Evolutionary conservation across 2,888 invertebrate species (phyloP).

Genomic region (Microdon myrmicae): DNA sequence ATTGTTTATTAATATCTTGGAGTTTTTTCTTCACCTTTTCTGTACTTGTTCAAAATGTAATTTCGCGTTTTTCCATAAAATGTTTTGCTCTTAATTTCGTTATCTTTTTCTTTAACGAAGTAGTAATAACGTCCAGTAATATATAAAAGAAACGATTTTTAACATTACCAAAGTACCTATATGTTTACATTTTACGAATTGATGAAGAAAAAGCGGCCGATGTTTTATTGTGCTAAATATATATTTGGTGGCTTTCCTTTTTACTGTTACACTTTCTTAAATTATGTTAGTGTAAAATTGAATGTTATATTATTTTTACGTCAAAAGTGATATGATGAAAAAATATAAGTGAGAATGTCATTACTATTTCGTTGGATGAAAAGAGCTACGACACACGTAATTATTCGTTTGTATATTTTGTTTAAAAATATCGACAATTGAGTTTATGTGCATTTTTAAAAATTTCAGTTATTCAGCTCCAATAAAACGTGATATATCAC

Average conservation of each 20-base stretch:
- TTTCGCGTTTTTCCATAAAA: conserved; percentile 12
- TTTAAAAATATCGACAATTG: conserved; percentile 12
- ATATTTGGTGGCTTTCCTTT: conserved; percentile 6
- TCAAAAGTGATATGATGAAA: conserved; percentile 17
- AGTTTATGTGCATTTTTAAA: conserved; percentile 12
- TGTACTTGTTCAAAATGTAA: neutral
- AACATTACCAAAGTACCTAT: too few relatives aligned
- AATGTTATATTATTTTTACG: too few relatives aligned
- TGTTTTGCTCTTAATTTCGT: conserved; percentile 23
- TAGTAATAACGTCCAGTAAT: conserved; percentile 52
- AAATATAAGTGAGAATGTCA: conserved; percentile 23
- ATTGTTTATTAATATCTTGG: conserved; percentile 1
- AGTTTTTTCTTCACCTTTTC: conserved; percentile 2
- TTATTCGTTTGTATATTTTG: conserved; percentile 27
- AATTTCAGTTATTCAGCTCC: conserved; percentile 14
- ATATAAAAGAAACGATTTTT: conserved; percentile 7
- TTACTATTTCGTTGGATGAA: conserved; percentile 51
- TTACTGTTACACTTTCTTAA: too few relatives aligned
- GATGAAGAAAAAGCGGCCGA: conserved; percentile 19
- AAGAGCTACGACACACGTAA: conserved; percentile 49
- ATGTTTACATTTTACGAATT: conserved; percentile 10
- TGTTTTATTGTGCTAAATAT: conserved; percentile 12
- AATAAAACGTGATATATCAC: conserved; percentile 21
- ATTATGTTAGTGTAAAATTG: too few relatives aligned
- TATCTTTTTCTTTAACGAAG: conserved; percentile 53